Evolutionary conservation across 2,797 vertebrate species (phyloP).

Genomic region (Mycteria americana): DNA sequence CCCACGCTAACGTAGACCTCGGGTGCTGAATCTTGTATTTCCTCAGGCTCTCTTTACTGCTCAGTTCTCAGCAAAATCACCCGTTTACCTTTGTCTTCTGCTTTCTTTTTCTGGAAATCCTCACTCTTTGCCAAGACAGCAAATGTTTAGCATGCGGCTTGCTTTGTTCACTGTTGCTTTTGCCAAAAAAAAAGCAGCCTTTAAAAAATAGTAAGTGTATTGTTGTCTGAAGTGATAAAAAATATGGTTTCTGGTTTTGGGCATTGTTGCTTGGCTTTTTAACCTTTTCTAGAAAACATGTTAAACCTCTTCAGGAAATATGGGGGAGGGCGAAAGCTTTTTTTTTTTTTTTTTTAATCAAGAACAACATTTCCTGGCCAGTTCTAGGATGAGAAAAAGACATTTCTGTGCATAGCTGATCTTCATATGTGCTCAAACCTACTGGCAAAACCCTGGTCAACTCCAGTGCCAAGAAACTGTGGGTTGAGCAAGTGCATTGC

Average conservation of each 20-base stretch:
- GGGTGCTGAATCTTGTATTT: not conserved
- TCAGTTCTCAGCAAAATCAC: not conserved
- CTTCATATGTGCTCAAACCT: too few species aligned
- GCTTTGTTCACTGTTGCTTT: not conserved
- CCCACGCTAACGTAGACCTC: too few species aligned
- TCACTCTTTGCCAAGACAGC: not conserved
- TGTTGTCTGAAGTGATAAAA: not conserved
- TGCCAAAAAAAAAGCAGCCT: not conserved
- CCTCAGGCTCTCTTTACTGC: not conserved
- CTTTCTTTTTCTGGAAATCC: not conserved
- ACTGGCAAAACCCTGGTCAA: not conserved
- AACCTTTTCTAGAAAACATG: not conserved
- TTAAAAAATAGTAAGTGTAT: not conserved
- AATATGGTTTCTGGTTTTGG: not conserved
- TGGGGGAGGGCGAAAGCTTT: not conserved
- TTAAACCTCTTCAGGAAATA: not conserved
- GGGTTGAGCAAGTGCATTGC: not conserved
- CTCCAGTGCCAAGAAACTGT: not conserved
- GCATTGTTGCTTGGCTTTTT: not conserved
- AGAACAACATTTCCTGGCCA: not conserved
- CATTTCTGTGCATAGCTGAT: not conserved
- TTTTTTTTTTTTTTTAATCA: not conserved
- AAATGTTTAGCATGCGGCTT: accelerated
- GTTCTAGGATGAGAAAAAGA: not conserved
- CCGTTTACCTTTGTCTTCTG: accelerated